A percentile compares a stretch with the other conserved stretches of the same genome.
phyloP scores from a whole-genome alignment of 2,888 invertebrate genomes.

The Leptothorax acervorum region DNA sequence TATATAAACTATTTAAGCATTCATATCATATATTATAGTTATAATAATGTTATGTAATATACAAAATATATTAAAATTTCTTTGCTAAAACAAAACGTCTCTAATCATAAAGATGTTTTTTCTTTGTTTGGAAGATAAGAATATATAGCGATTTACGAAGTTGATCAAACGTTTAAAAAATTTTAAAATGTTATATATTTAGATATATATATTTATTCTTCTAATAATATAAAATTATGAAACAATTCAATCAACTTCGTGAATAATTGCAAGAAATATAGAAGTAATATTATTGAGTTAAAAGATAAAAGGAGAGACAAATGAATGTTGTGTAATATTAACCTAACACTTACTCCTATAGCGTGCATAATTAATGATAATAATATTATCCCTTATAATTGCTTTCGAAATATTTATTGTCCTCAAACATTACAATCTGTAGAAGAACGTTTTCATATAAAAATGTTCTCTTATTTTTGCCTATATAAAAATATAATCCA shows the following conservation, averaged over 20 bases:
- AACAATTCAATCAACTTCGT: constrained; percentile 14
- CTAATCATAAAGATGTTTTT: constrained; percentile 1
- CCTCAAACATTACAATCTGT: constrained; percentile 19
- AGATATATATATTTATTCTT: not conserved
- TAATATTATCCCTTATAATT: not conserved
- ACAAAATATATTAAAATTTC: constrained; percentile 28
- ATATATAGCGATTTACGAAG: constrained; percentile 2
- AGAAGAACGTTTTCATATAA: constrained; percentile 28
- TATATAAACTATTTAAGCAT: constrained; percentile 14
- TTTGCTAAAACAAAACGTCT: not conserved
- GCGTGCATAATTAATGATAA: not conserved
- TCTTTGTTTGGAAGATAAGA: not conserved
- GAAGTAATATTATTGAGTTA: not conserved
- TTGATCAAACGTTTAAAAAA: not conserved
- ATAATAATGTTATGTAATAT: constrained; percentile 28
- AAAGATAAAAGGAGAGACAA: not conserved
- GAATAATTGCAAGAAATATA: constrained; percentile 15
- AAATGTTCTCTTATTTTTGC: constrained; percentile 17
- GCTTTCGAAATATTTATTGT: constrained; percentile 43
- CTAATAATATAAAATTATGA: not conserved
- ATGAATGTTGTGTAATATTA: not conserved
- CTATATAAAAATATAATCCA: constrained; percentile 14
- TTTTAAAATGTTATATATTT: not conserved
- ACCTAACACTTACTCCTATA: not conserved
- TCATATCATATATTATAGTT: constrained; percentile 21